Evolutionary conservation across 2,113 vertebrate genomes (phyloP).

Genomic region (Dunckerocampus dactyliophorus): DNA sequence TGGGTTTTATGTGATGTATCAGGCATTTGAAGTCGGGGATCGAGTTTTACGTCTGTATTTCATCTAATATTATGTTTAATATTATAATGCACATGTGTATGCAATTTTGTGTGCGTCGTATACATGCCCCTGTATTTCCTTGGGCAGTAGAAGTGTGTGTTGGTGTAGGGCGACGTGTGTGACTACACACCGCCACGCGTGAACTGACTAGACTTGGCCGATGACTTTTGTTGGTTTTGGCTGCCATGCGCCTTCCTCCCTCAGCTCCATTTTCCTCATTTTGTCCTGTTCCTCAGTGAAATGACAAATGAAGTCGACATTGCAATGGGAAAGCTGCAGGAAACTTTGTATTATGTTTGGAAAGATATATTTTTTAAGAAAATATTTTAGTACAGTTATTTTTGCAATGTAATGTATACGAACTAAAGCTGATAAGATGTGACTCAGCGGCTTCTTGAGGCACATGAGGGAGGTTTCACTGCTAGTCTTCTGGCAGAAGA

Average conservation of each 20-base stretch:
- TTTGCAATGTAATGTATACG: background rate
- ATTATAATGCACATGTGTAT: background rate
- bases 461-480: background rate
- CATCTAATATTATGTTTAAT: background rate
- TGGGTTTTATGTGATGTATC: background rate
- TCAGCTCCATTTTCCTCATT: constrained; percentile 41
- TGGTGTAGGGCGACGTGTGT: constrained; percentile 29
- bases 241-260: constrained; percentile 35
- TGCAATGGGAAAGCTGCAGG: constrained; percentile 14
- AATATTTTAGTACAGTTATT: background rate
- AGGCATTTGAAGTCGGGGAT: constrained; percentile 8
- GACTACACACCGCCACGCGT: constrained; percentile 10
- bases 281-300: constrained; percentile 34
- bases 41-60: constrained; percentile 5
- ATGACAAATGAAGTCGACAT: constrained; percentile 44
- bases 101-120: constrained; percentile 7
- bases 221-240: constrained; percentile 61
- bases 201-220: constrained; percentile 51
- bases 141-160: constrained; percentile 38
- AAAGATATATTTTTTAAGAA: background rate
- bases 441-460: background rate
- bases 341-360: constrained; percentile 16
- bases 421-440: background rate
- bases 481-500: background rate
- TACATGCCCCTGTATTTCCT: constrained; percentile 12